Conservation (phyloP, 2,113 vertebrate genomes). For the Hippocampus comes region DNA sequence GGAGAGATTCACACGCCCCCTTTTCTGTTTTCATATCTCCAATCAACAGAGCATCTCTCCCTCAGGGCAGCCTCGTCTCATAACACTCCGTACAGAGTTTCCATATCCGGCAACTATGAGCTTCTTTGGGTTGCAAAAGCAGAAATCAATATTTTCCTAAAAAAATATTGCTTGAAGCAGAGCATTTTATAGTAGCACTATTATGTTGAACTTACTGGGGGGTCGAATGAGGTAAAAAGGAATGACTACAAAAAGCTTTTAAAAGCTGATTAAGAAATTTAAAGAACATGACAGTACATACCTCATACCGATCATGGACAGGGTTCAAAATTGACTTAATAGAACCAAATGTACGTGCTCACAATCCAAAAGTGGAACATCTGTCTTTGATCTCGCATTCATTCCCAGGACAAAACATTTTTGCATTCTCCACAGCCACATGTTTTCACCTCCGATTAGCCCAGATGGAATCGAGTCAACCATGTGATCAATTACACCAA, state of each 20-base stretch:
- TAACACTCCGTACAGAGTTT: conserved; percentile 22
- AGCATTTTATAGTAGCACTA: conserved; percentile 3
- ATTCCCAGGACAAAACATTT: neutral
- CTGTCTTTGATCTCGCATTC: neutral
- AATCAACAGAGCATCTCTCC: conserved; percentile 17
- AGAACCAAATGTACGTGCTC: neutral
- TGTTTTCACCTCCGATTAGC: neutral
- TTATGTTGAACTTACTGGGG: neutral
- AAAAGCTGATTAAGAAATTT: neutral
- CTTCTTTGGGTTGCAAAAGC: conserved; percentile 10
- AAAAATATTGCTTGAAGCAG: conserved; percentile 11
- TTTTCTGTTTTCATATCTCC: conserved; percentile 24
- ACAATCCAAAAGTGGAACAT: neutral
- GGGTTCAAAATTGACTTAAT: neutral
- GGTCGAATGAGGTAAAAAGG: neutral
- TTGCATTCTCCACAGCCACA: neutral
- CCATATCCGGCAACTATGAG: conserved; percentile 9
- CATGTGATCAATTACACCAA: neutral
- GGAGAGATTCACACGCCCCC: conserved; percentile 9
- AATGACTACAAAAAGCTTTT: neutral
- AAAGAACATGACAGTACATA: neutral
- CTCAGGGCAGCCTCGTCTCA: conserved; percentile 26
- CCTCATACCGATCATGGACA: too few species aligned
- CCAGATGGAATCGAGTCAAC: neutral
- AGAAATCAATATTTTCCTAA: conserved; percentile 21